Conservation (phyloP, 2,888 invertebrate genomes). For the Rugalucina vietnamica region DNA sequence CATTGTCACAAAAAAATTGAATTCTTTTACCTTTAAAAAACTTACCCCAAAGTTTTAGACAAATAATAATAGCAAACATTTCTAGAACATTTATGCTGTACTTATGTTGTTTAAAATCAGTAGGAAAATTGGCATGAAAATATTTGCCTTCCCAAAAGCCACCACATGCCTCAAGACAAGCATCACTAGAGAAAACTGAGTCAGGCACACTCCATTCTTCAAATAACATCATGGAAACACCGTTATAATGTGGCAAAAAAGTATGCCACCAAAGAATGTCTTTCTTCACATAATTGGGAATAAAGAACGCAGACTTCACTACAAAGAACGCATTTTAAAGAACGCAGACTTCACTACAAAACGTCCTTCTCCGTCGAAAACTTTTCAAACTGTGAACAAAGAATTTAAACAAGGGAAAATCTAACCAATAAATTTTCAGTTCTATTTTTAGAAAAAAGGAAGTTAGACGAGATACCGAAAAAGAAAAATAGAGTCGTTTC, state of each 20-base stretch:
- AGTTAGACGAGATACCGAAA: no score
- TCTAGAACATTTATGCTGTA: constrained; percentile 23
- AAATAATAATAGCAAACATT: constrained; percentile 24
- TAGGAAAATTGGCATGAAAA: constrained; percentile 24
- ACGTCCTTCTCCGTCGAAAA: no score
- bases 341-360: no score
- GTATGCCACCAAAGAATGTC: constrained; percentile 23
- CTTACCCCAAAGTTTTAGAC: constrained; percentile 18
- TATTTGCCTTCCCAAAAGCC: constrained; percentile 3
- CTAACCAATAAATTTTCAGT: no score
- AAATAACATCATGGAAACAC: constrained; percentile 8
- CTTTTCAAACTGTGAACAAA: no score
- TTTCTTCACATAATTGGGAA: constrained; percentile 16
- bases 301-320: no score
- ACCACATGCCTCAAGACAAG: constrained; percentile 25
- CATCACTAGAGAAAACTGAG: constrained; percentile 1
- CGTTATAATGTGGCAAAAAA: constrained; percentile 19
- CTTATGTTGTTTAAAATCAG: neutral
- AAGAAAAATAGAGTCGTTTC: no score
- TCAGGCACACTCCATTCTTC: constrained; percentile 17
- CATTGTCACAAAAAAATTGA: constrained; percentile 15
- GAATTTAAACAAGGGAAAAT: no score
- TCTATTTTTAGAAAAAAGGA: no score
- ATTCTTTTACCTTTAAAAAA: neutral
- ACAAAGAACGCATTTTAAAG: no score